These are phyloP conservation scores for Mormyrus iriodes DNA, from an alignment of 2,113 vertebrate genomes.

Conservation along the genomic window DNA sequence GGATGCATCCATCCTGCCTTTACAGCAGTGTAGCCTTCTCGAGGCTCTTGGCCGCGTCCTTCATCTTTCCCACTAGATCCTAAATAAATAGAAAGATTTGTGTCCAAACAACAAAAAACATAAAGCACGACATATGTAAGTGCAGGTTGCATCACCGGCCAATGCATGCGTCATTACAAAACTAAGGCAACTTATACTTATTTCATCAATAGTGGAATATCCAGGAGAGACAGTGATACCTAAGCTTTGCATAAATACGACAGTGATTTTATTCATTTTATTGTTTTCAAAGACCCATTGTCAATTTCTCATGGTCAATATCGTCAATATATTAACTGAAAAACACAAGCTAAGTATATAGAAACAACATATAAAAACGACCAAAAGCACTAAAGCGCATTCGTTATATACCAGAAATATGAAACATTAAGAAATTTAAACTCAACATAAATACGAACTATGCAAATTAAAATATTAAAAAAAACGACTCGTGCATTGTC, in stretches of 20 bases:
- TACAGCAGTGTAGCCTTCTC: conserved; percentile 82
- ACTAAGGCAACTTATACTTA: not conserved
- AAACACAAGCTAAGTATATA: not conserved
- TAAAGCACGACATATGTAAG: not conserved
- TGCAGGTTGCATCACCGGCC: not conserved
- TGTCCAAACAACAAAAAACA: not conserved
- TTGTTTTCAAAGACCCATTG: not conserved
- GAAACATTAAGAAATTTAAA: not conserved
- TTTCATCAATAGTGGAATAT: not conserved
- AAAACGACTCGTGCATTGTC: not conserved
- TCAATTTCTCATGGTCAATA: not conserved
- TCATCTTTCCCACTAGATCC: conserved; percentile 97
- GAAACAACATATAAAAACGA: not conserved
- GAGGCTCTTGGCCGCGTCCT: conserved; percentile 87
- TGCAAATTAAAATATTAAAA: not conserved
- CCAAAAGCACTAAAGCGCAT: not conserved
- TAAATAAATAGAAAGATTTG: conserved; percentile 42
- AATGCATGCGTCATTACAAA: not conserved
- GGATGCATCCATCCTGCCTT: conserved; percentile 28
- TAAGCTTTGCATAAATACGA: not conserved
- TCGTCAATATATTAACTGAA: not conserved
- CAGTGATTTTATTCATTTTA: not conserved
- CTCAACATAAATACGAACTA: not conserved
- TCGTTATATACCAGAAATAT: not conserved
- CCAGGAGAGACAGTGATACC: not conserved